Evolutionary conservation across 2,888 invertebrate species (phyloP), one percentile per base, ranked within the genome.

Genomic region (Tribolium freemani): DNA sequence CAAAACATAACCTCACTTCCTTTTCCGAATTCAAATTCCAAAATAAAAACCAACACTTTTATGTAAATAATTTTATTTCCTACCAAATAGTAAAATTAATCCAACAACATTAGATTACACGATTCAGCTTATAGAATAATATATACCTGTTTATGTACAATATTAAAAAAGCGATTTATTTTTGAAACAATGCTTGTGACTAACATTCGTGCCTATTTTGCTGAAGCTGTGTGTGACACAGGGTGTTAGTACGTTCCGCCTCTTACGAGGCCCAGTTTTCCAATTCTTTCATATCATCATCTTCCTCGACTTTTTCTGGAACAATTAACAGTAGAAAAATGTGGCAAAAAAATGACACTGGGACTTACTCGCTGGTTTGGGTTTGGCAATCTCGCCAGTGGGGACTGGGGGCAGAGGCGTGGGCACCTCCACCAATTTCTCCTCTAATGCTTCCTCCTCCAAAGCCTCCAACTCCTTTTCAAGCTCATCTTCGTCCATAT

Each of bases 401-500:
- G 94, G 94, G 78, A 94, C 92, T 77, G 92, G 91, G 10, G 94
- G 94, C 80, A 95, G 87, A 51, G 92, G 91, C 4, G 91, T 90
- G 69, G 90, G 92, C 69, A 89, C 88, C 84, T 94, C 93, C 68
- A 92, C 92, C 77, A 96, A 90, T 85, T 96, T 90, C 84, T 95
- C 93, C 82, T 93, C 92, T 46, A 76, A 64, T 86, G 96, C 96
- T 74, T 96, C 89, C 86, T 94, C 94, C 89, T 96, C 95, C 89
- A 96, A 95, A 89, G 96, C 96, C 77, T 96, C 87, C 83, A 94
- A 94, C 83, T 96, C 96, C 54, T 96, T 88, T 85, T 96, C 96
- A 77, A 90, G 92, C 84, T 95, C 94, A 48, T 96, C 88, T 81
- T 96, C 96, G 77, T 96, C 96, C 81, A 94, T 93, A 83, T 98